A percentile compares a stretch with the other conserved stretches of the same genome.
phyloP scores from a whole-genome alignment of 2,113 vertebrate species.

The Bettongia penicillata region DNA sequence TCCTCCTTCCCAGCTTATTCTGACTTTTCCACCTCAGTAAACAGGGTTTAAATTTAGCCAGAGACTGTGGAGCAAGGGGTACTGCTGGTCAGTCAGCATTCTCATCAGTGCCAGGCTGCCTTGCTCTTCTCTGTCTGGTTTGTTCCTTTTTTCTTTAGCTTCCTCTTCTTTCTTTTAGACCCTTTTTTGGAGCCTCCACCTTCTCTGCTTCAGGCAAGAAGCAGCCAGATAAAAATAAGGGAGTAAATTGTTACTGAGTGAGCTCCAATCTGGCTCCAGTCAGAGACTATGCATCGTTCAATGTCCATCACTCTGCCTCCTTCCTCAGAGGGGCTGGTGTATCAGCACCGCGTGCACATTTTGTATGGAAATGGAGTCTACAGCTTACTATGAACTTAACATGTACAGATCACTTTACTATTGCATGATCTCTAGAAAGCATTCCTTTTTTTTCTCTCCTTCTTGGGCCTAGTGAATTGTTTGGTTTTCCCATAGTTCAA shows the following conservation, averaged over 20 bases:
- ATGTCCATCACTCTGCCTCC: background rate
- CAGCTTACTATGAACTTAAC: background rate
- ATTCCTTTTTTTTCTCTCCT: background rate
- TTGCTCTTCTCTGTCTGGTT: background rate
- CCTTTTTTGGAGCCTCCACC: background rate
- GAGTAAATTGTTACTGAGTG: background rate
- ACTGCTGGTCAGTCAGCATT: slow-evolving; percentile 7
- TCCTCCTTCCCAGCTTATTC: slow-evolving; percentile 73
- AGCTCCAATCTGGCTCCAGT: background rate
- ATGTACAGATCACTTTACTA: background rate
- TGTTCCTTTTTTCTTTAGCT: background rate
- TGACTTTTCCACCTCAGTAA: slow-evolving; percentile 79
- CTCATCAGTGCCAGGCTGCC: accelerated
- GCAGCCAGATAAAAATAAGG: background rate
- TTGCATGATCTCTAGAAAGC: background rate
- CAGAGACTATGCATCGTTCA: too few species aligned
- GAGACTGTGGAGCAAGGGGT: slow-evolving; percentile 75
- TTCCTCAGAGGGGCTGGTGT: background rate
- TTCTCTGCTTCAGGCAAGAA: background rate
- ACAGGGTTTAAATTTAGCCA: slow-evolving; percentile 72
- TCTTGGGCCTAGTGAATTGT: background rate
- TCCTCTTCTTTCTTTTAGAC: background rate
- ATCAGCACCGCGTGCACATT: background rate
- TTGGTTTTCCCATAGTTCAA: background rate
- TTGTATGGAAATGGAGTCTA: background rate